These are phyloP conservation scores for Shinisaurus crocodilurus DNA, from an alignment of 2,113 vertebrate genomes.

Conservation along the genomic window DNA sequence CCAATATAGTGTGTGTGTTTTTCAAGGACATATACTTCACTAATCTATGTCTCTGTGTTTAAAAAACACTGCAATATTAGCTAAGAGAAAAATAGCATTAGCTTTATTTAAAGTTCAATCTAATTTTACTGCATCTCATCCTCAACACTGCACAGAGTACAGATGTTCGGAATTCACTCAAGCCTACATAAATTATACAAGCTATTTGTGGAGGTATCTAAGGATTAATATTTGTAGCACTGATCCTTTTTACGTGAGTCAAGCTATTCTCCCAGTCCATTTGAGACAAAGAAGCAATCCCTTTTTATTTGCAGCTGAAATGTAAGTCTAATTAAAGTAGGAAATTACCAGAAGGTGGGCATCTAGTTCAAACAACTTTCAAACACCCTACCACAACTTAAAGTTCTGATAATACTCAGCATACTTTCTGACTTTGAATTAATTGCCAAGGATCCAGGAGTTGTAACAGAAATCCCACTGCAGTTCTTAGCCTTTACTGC, in stretches of 20 bases:
- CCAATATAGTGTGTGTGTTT: background rate
- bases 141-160: background rate
- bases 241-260: conserved; percentile 33
- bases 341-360: background rate
- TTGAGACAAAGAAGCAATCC: conserved; percentile 12
- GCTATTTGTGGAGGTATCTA: conserved; percentile 14
- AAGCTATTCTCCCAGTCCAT: background rate
- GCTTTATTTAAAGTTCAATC: conserved; percentile 38
- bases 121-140: conserved; percentile 27
- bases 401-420: background rate
- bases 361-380: background rate
- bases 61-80: background rate
- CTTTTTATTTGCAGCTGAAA: conserved; percentile 23
- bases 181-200: conserved; percentile 15
- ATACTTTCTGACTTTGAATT: conserved; percentile 1
- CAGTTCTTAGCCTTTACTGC: background rate
- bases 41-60: background rate
- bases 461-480: background rate
- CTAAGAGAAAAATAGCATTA: background rate
- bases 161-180: conserved; percentile 36
- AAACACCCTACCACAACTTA: background rate
- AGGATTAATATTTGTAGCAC: conserved; percentile 22
- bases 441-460: background rate
- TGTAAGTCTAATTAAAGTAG: conserved; percentile 1
- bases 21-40: background rate